Conservation (phyloP, 2,113 vertebrate genomes). For the Pomatorhinus ruficollis region DNA sequence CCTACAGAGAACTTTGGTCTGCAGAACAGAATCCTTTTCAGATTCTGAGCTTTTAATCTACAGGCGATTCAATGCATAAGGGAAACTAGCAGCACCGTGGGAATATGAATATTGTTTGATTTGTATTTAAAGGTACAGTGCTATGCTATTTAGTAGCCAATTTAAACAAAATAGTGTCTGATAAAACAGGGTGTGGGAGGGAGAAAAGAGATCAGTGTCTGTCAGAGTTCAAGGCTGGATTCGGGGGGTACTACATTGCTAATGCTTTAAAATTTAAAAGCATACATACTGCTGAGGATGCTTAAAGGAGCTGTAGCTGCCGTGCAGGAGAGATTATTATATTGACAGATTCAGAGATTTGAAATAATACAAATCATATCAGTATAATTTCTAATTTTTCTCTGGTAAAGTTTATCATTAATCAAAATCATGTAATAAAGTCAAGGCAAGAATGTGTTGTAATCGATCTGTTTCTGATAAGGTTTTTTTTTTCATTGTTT, state of each 20-base stretch:
- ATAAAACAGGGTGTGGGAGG: constrained; percentile 36
- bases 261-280: constrained; percentile 36
- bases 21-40: constrained; percentile 63
- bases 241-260: constrained; percentile 16
- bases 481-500: not conserved
- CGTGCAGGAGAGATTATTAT: not conserved
- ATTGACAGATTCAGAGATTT: not conserved
- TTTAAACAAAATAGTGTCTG: constrained; percentile 50
- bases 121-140: constrained; percentile 69
- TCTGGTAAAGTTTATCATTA: constrained; percentile 16
- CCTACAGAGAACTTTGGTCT: constrained; percentile 73
- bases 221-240: constrained; percentile 31
- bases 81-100: constrained; percentile 60
- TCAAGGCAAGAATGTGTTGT: not conserved
- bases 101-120: constrained; percentile 70
- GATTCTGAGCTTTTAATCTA: constrained; percentile 68
- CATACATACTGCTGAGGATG: not conserved
- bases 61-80: constrained; percentile 56
- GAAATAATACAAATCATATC: not conserved
- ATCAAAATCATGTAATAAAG: not conserved
- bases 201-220: not conserved
- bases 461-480: not conserved
- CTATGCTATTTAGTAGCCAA: constrained; percentile 48
- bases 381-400: not conserved
- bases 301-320: constrained; percentile 28